Evolutionary conservation across 2,888 invertebrate genomes (phyloP), one percentile per base, ranked within the genome.

Genomic region (Drosophila pseudotakahashii): DNA sequence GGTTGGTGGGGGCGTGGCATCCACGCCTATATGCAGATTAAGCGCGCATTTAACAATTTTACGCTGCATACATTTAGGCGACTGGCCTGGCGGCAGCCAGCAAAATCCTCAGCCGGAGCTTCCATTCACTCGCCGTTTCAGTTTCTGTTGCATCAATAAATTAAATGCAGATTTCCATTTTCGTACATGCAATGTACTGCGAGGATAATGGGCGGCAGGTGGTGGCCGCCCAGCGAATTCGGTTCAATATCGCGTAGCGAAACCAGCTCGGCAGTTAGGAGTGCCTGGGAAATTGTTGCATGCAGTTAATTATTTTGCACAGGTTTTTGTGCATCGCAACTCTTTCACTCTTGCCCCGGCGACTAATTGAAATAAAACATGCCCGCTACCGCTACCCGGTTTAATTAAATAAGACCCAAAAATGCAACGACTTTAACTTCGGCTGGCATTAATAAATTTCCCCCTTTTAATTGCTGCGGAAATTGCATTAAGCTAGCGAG

Each of bases 131-230:
- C 42, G 50, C 44, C 42, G 42, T 44, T 39, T 60, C 61, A 63
- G 62, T 48, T 61, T 66, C 54, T 73, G 79, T 71, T 82, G 84
- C 78, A 87, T 80, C 83, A 87, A 84, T 84, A 84, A 84, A 84
- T 84, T 87, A 84, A 84, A 87, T 84, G 87, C 83, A 84, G 83
- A 87, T 84, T 84, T 84, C 75, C 87, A 77, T 86, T 86, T 81
- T 78, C 81, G 70, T 66, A 66, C 77, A 62, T 54, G 63, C 39
- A 37, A 45, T 34, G 34, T 34, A 34, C 10, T 10, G 7, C 34
- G 34, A 34, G 34, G 34, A 34, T 11, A 23, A 23, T 23, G 23
- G 23, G 23, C 23, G 23, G 23, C 23, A 23, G 23, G 19, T 19
- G 19, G 26, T 6, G 5, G 6, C 26, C 26, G 23, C 62, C 61